These are phyloP conservation scores for Neodon shergylaensis DNA, from an alignment of 2,113 vertebrate species.

Conservation along the genomic window DNA sequence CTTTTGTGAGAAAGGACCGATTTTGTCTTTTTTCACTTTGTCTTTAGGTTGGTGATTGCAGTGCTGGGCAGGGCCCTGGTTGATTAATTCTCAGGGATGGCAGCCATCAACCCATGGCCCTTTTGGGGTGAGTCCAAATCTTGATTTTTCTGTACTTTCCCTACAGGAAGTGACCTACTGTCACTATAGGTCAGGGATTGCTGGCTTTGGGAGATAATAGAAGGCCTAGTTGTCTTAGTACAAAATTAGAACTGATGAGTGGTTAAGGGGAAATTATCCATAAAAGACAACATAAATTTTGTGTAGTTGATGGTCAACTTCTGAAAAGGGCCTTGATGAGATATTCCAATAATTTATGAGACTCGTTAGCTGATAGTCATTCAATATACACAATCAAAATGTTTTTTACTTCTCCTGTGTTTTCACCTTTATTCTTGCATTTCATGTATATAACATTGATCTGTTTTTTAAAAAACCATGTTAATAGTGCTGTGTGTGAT, in stretches of 20 bases:
- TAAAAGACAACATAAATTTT: neutral
- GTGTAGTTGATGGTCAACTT: neutral
- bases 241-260: neutral
- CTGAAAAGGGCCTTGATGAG: neutral
- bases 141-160: neutral
- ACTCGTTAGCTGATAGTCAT: neutral
- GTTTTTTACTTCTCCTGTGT: neutral
- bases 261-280: neutral
- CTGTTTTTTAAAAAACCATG: neutral
- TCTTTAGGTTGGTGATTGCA: constrained; percentile 46
- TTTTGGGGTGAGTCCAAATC: constrained; percentile 72
- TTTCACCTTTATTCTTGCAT: neutral
- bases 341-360: neutral
- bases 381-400: neutral
- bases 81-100: constrained; percentile 29
- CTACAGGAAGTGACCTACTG: neutral
- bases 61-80: neutral
- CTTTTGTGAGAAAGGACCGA: neutral
- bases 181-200: neutral
- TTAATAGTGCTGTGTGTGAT: neutral
- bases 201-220: neutral
- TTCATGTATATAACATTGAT: neutral
- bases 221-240: neutral
- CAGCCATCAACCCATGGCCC: constrained; percentile 57
- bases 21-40: constrained; percentile 16